A percentile compares a stretch with the other conserved stretches of the same genome.
Conservation (phyloP, 2,888 invertebrate species). For the Agonopterix heracliana region DNA sequence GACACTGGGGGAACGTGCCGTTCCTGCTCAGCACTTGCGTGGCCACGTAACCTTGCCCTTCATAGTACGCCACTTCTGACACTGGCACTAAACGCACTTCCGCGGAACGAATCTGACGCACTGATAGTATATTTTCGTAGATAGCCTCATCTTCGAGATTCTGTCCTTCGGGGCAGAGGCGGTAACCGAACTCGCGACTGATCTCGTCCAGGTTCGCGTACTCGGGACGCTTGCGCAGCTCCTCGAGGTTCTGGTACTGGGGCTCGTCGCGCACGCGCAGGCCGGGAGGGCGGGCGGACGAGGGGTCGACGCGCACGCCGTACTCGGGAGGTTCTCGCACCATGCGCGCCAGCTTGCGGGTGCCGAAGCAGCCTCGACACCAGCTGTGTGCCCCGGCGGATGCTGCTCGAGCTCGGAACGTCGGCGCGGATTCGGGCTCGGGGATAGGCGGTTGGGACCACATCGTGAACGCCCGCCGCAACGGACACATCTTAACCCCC, state of each 20-base stretch:
- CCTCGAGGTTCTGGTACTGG: slow-evolving; percentile 67
- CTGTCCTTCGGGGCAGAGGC: slow-evolving; percentile 71
- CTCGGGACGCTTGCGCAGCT: slow-evolving; percentile 66
- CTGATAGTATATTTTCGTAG: slow-evolving; percentile 70
- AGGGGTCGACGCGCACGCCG: slow-evolving; percentile 60
- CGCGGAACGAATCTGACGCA: slow-evolving; percentile 69
- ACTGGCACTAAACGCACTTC: slow-evolving; percentile 73
- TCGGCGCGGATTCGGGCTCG: slow-evolving; percentile 43
- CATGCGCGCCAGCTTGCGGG: slow-evolving; percentile 58
- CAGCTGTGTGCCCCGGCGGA: slow-evolving; percentile 46
- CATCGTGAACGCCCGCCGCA: slow-evolving; percentile 71
- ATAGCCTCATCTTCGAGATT: slow-evolving; percentile 72
- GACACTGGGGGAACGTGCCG: slow-evolving; percentile 70
- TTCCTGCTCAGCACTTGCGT: slow-evolving; percentile 69
- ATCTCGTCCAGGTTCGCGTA: slow-evolving; percentile 71
- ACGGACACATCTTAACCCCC: slow-evolving; percentile 76
- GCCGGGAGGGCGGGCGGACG: slow-evolving; percentile 51
- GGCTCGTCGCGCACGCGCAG: slow-evolving; percentile 63
- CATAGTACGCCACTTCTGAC: slow-evolving; percentile 69
- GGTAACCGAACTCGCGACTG: slow-evolving; percentile 70
- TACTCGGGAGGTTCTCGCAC: slow-evolving; percentile 61
- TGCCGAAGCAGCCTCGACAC: slow-evolving; percentile 47
- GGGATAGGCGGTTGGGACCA: slow-evolving; percentile 72
- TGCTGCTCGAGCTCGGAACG: slow-evolving; percentile 51
- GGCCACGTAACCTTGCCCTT: slow-evolving; percentile 69